These are phyloP conservation scores for Eubucco bourcierii DNA, from an alignment of 2,113 vertebrate species.

Conservation along the genomic window DNA sequence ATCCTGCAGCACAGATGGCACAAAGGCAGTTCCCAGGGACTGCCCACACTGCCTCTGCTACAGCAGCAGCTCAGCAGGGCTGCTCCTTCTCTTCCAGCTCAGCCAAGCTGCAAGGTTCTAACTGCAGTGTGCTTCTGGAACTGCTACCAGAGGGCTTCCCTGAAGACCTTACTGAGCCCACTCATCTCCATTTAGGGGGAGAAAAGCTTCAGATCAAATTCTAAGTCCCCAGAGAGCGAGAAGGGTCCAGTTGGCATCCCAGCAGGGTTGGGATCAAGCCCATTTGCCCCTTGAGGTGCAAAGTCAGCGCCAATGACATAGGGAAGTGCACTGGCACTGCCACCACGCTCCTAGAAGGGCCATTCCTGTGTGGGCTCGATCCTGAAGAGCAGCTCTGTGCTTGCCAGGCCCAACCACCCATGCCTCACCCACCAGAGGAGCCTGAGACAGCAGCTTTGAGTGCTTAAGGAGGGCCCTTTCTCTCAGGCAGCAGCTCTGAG, in stretches of 20 bases:
- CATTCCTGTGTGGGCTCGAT: neutral
- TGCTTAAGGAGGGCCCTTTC: neutral
- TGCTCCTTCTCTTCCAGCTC: too few relatives aligned
- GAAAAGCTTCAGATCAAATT: conserved; percentile 53
- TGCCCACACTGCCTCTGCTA: too few relatives aligned
- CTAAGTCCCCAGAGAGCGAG: conserved; percentile 64
- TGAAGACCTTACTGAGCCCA: conserved; percentile 40
- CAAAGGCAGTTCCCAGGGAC: too few relatives aligned
- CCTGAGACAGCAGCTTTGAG: neutral
- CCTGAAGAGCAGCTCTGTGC: neutral
- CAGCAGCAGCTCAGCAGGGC: too few relatives aligned
- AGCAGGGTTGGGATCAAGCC: conserved; percentile 35
- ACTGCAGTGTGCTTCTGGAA: conserved; percentile 26
- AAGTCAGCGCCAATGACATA: conserved; percentile 4
- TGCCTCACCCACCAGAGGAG: neutral
- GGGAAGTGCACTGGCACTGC: neutral
- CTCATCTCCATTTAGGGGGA: conserved; percentile 65
- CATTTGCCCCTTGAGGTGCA: neutral
- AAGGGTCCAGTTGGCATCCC: conserved; percentile 38
- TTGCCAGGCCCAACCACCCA: neutral
- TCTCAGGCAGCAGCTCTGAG: neutral
- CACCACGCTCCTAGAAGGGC: neutral
- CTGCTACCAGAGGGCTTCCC: neutral
- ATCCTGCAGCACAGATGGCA: too few relatives aligned
- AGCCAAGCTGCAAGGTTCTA: conserved; percentile 9